Conservation (phyloP, 2,797 vertebrate species). For the Tragopan temminckii region DNA sequence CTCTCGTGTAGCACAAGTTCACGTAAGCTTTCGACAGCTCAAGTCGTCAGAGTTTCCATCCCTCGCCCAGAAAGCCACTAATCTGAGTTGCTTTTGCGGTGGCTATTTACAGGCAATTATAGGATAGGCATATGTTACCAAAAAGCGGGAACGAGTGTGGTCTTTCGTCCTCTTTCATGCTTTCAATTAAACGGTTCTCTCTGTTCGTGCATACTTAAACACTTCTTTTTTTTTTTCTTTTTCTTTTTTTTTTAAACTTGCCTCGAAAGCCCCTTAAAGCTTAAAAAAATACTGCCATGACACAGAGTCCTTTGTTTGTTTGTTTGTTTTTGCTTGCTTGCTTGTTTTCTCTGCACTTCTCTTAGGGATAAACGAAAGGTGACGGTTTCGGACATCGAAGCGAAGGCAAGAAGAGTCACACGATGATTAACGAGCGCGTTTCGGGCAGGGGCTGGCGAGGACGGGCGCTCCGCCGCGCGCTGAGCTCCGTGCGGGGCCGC, state of each 20-base stretch:
- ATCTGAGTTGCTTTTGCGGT: slow-evolving; percentile 36
- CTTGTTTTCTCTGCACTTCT: neutral
- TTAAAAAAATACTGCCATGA: neutral
- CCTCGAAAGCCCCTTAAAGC: neutral
- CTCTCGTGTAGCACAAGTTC: neutral
- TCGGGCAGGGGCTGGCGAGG: neutral
- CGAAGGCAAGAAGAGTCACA: neutral
- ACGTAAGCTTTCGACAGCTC: slow-evolving; percentile 33
- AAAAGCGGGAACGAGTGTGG: slow-evolving; percentile 26
- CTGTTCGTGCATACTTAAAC: neutral
- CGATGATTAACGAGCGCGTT: neutral
- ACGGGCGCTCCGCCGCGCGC: too few relatives aligned
- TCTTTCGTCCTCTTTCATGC: slow-evolving; percentile 29
- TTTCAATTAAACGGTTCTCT: slow-evolving; percentile 58
- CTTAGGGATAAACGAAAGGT: neutral
- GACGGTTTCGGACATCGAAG: neutral
- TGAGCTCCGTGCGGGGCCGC: neutral
- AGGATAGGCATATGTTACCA: slow-evolving; percentile 13
- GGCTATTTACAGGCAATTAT: slow-evolving; percentile 51
- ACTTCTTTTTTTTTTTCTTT: neutral
- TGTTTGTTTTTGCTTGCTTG: neutral
- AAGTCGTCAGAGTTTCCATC: slow-evolving; percentile 51
- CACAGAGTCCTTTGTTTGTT: neutral
- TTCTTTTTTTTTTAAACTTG: neutral
- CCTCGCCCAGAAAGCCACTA: slow-evolving; percentile 21